Conservation (phyloP, 2,888 invertebrate species). For the Melinaea marsaeus region DNA sequence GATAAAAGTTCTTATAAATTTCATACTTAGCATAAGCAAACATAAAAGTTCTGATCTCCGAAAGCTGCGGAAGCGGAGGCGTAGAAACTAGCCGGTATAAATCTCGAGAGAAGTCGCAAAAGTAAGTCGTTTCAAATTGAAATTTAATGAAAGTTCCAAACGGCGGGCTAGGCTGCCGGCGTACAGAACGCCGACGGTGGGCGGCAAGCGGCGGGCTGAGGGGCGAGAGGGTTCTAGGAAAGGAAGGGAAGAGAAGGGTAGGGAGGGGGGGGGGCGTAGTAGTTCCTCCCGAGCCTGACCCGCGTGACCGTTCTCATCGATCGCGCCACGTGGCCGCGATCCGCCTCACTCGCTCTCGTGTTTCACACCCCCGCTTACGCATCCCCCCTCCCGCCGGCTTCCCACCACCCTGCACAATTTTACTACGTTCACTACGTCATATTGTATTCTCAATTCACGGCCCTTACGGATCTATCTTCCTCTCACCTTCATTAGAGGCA, state of each 20-base stretch:
- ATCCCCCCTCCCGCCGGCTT: constrained; percentile 14
- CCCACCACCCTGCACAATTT: constrained; percentile 17
- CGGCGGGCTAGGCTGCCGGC: constrained; percentile 9
- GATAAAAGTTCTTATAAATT: too few relatives aligned
- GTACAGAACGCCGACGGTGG: constrained; percentile 2
- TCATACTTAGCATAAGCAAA: too few relatives aligned
- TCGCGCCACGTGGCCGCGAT: constrained; percentile 32
- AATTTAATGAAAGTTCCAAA: constrained; percentile 20
- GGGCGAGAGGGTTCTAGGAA: constrained; percentile 1
- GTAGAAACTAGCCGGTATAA: too few relatives aligned
- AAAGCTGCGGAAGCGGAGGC: too few relatives aligned
- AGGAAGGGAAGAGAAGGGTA: constrained; percentile 8
- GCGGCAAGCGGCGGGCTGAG: constrained; percentile 4
- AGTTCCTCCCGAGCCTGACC: constrained; percentile 21
- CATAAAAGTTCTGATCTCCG: too few relatives aligned
- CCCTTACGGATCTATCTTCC: constrained; percentile 6
- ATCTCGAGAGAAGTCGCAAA: too few relatives aligned
- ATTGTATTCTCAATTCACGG: constrained; percentile 22
- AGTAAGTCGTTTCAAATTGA: constrained; percentile 15
- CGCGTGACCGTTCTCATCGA: constrained; percentile 33
- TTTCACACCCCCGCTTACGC: constrained; percentile 11
- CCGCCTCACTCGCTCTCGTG: constrained; percentile 13
- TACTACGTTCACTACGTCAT: constrained; percentile 26
- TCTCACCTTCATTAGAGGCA: constrained; percentile 2
- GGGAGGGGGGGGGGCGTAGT: constrained; percentile 20